A percentile compares a stretch with the other conserved stretches of the same genome.
Conservation (phyloP, 1,140 invertebrate species). For the Hyles euphorbiae region DNA sequence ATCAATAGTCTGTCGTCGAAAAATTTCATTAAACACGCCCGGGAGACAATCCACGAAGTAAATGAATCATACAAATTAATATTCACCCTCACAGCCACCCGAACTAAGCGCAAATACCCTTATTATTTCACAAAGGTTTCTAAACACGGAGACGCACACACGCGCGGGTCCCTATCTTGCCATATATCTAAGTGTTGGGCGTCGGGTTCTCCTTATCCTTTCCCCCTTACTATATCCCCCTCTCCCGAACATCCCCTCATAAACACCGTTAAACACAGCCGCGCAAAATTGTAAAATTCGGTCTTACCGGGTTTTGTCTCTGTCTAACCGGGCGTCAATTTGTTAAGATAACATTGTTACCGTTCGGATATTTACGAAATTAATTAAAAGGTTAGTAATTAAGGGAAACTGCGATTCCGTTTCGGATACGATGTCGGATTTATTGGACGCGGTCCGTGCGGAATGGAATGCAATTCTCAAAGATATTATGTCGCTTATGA, state of each 20-base stretch:
- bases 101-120: conserved; percentile 26
- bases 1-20: no score
- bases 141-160: conserved; percentile 47
- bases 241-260: conserved; percentile 29
- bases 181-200: conserved; percentile 64
- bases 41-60: no score
- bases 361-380: conserved; percentile 49
- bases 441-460: conserved; percentile 14
- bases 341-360: conserved; percentile 64
- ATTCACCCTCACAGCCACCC: background rate
- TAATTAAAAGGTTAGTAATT: conserved; percentile 57
- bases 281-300: conserved; percentile 66
- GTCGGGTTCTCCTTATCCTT: conserved; percentile 61
- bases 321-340: conserved; percentile 50
- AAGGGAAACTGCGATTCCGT: conserved; percentile 33
- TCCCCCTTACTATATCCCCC: conserved; percentile 37
- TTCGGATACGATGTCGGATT: conserved; percentile 15
- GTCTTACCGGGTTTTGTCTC: conserved; percentile 39
- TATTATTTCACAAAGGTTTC: conserved; percentile 54
- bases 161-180: conserved; percentile 48
- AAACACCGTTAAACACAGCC: conserved; percentile 63
- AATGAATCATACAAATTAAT: no score
- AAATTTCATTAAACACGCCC: no score
- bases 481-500: no score
- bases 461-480: no score